phyloP scores from a whole-genome alignment of 1,140 invertebrate genomes.

The Mamestra configurata region DNA sequence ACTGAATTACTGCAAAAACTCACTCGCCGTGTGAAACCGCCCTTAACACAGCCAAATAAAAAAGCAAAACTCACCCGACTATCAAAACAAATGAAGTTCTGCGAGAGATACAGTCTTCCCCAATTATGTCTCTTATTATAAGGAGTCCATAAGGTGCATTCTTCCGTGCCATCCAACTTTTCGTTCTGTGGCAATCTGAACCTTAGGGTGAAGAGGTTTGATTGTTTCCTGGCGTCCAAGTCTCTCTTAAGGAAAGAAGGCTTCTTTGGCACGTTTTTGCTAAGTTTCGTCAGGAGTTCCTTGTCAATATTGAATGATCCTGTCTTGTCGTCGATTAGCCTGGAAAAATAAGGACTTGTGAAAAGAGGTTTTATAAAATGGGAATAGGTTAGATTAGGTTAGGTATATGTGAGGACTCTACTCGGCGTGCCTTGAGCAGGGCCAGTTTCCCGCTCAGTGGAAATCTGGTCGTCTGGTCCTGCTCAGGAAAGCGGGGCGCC shows the following conservation, averaged over 20 bases:
- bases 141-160: conserved; percentile 97
- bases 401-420: too few relatives aligned
- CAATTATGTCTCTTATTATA: conserved; percentile 97
- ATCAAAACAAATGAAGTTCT: conserved; percentile 98
- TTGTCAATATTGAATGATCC: conserved; percentile 94
- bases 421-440: too few relatives aligned
- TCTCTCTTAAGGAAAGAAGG: conserved; percentile 97
- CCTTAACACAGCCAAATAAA: not conserved
- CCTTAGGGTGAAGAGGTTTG: conserved; percentile 94
- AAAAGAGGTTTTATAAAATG: not conserved
- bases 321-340: conserved; percentile 95
- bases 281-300: conserved; percentile 93
- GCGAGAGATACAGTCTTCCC: conserved; percentile 97
- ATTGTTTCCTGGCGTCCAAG: conserved; percentile 97
- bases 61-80: conserved; percentile 92
- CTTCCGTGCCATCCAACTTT: conserved; percentile 97
- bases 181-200: conserved; percentile 96
- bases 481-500: too few relatives aligned
- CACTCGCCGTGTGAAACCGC: not conserved
- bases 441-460: too few relatives aligned
- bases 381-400: too few relatives aligned
- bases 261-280: conserved; percentile 95
- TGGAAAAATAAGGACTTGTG: conserved; percentile 63
- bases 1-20: too few relatives aligned
- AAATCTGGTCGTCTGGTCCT: too few relatives aligned